Conservation (phyloP, 2,888 invertebrate species). For the Drosophila neonasuta region DNA sequence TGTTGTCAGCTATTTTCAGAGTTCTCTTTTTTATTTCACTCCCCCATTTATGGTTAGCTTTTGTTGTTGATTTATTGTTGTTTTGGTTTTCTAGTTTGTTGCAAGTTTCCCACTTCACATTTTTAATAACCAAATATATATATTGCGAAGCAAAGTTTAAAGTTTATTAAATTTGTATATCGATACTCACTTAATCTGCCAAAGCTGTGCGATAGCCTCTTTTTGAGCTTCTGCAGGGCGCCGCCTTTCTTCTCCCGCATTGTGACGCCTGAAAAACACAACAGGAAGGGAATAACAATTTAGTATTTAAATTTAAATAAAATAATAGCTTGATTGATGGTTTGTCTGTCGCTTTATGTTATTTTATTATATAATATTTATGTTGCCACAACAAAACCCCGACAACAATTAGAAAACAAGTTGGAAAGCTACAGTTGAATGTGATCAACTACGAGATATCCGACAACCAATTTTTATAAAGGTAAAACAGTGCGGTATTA, state of each 20-base stretch:
- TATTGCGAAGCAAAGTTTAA: slow-evolving; percentile 22
- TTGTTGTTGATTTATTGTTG: slow-evolving; percentile 52
- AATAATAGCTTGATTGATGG: slow-evolving; percentile 26
- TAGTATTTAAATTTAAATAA: slow-evolving; percentile 5
- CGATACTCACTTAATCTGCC: slow-evolving; percentile 95
- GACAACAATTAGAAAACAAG: slow-evolving; percentile 37
- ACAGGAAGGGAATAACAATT: slow-evolving; percentile 64
- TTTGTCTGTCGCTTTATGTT: slow-evolving; percentile 1
- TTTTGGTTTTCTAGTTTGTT: slow-evolving; percentile 42
- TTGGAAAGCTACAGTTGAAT: too few relatives aligned
- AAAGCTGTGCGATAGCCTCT: slow-evolving; percentile 97
- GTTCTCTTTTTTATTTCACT: slow-evolving; percentile 3
- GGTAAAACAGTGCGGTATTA: too few relatives aligned
- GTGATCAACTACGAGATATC: too few relatives aligned
- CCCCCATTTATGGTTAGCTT: slow-evolving; percentile 51
- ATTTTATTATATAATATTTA: slow-evolving; percentile 23
- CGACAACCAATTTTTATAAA: too few relatives aligned
- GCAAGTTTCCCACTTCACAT: slow-evolving; percentile 6
- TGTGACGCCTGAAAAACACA: slow-evolving; percentile 87
- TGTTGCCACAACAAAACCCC: slow-evolving; percentile 11
- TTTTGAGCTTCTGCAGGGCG: slow-evolving; percentile 96
- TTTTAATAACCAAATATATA: slow-evolving; percentile 17
- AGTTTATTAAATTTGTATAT: slow-evolving; percentile 11
- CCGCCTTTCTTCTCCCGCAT: slow-evolving; percentile 97
- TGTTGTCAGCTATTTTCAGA: slow-evolving; percentile 35